Evolutionary conservation across 2,113 vertebrate species (phyloP), one percentile per base, ranked within the genome.

Genomic region (Scomber japonicus): DNA sequence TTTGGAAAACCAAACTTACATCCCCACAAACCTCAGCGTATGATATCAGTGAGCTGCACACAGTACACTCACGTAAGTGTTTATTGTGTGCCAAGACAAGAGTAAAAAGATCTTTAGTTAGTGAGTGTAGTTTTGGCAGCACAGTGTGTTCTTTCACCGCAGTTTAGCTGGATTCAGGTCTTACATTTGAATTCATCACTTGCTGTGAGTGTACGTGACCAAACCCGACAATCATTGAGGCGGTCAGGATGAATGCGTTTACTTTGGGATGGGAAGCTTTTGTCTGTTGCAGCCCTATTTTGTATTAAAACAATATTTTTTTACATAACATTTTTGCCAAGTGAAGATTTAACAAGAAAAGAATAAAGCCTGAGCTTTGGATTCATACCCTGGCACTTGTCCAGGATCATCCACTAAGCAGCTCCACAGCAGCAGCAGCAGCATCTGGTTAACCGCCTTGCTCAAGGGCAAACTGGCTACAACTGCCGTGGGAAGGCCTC

Each of bases 381-480:
- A 71, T 76, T 49, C 19, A 24, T 10, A 76, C 13, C 10, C 61
- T 80, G 64, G 85, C 53, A 0, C 12, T 5, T n/a, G 3, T 75
- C 69, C 77, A 51, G 60, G 51, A 46, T 40, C 1, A 15, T 53
- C 11, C 70, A 48, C 24, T 3, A 31, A 65, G 79, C 53, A 51
- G 57, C 71, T 81, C 71, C 4, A 21, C 68, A 44, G 54, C n/a
- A 44, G 64, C 61, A 75, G 78, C 80, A 76, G 71, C 75, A 74
- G 75, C 48, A 40, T 40, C 6, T 56, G 11, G 63, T 57, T 27
- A 64, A 75, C 62, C 81, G 87, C 75, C 80, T 87, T 83, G 84
- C 88, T 90, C 69, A 75, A 63, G 78, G 88, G 85, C 17, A 57
- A 84, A 73, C 48, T 77, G 27, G 60, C 61, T 63, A 17, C 14